Conservation (phyloP, 2,113 vertebrate genomes). For the Seriola aureovittata region DNA sequence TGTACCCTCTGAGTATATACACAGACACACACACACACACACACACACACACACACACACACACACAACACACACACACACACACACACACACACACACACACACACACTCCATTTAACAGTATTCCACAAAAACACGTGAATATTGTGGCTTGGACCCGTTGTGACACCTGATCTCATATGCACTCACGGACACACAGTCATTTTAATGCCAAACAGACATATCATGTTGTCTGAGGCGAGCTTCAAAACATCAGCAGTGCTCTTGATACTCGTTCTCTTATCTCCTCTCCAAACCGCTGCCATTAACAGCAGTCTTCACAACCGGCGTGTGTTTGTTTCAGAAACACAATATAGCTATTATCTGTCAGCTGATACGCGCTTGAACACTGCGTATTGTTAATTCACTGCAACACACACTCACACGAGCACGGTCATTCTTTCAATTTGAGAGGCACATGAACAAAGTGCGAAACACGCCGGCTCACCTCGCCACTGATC, state of each 20-base stretch:
- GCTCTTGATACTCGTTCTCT: conserved; percentile 67
- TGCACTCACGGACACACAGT: conserved; percentile 47
- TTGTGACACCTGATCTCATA: conserved; percentile 46
- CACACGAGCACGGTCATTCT: conserved; percentile 56
- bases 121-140: conserved; percentile 18
- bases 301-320: conserved; percentile 71
- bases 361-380: conserved; percentile 80
- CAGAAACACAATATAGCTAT: conserved; percentile 81
- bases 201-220: conserved; percentile 71
- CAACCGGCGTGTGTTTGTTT: conserved; percentile 67
- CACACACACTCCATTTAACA: background rate
- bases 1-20: background rate
- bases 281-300: conserved; percentile 80
- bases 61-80: too few species aligned
- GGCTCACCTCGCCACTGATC: conserved; percentile 59
- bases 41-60: background rate
- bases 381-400: conserved; percentile 73
- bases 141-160: conserved; percentile 18
- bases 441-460: conserved; percentile 54
- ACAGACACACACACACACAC: too few species aligned
- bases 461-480: conserved; percentile 62
- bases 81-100: too few species aligned
- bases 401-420: conserved; percentile 62
- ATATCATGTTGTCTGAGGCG: conserved; percentile 62
- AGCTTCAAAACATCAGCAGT: conserved; percentile 68